Evolutionary conservation across 1,140 invertebrate species (phyloP).

Genomic region (Bemisia tabaci): DNA sequence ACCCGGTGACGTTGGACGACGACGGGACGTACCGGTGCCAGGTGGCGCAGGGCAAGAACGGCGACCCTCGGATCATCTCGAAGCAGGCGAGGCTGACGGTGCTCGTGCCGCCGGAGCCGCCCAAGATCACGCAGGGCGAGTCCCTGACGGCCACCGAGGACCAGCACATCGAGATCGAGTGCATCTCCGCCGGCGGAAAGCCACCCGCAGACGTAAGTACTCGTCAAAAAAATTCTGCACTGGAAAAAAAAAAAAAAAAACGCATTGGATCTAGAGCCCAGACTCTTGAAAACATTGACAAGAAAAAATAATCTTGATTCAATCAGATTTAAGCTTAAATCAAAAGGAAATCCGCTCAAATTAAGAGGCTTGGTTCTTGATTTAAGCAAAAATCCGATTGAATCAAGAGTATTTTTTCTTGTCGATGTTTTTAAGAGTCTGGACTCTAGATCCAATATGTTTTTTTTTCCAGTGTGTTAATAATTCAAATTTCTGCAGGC

Average conservation of each 20-base stretch:
- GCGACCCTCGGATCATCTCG: conserved; percentile 63
- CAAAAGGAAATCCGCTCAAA: too few relatives aligned
- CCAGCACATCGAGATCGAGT: conserved; percentile 75
- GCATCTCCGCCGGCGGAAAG: conserved; percentile 76
- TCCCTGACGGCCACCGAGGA: conserved; percentile 73
- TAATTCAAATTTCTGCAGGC: too few relatives aligned
- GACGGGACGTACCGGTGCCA: conserved; percentile 85
- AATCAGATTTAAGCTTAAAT: too few relatives aligned
- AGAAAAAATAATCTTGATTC: too few relatives aligned
- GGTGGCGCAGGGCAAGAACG: conserved; percentile 53
- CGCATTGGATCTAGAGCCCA: too few relatives aligned
- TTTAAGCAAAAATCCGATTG: too few relatives aligned
- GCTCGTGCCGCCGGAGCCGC: conserved; percentile 74
- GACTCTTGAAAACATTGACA: too few relatives aligned
- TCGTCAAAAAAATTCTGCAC: background rate
- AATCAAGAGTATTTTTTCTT: too few relatives aligned
- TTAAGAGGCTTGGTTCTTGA: too few relatives aligned
- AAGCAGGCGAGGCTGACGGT: conserved; percentile 71
- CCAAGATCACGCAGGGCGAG: conserved; percentile 71
- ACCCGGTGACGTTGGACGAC: conserved; percentile 75
- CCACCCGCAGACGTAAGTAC: conserved; percentile 72
- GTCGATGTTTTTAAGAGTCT: too few relatives aligned
- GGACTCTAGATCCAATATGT: too few relatives aligned
- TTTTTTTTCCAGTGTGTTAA: too few relatives aligned
- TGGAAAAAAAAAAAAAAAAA: background rate